Evolutionary conservation across 2,113 vertebrate genomes (phyloP), one percentile per base, ranked within the genome.

Genomic region (Genyomyrus donnyi): DNA sequence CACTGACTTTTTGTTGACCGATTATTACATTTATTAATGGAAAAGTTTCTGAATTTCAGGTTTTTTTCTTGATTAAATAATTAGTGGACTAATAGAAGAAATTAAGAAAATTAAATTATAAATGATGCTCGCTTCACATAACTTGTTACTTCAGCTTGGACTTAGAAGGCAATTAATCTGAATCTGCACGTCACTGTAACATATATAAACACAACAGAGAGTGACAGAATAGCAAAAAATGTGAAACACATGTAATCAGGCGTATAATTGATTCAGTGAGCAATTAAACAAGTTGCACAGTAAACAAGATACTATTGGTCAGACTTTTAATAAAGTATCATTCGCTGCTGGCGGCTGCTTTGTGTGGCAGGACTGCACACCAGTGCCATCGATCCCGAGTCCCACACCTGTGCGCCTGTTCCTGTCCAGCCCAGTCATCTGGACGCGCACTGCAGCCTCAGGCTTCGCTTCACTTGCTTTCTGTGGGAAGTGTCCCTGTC

Each of bases 201-300:
- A 92, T 93, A 94, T 90, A 91, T 88, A 91, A 90, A 90, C 88
- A 56, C 92, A 94, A 95, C 95, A 90, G 89, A 92, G 94, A 94
- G 92, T 95, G 95, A 94, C 95, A 95, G 92, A 92, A 93, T 95
- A 93, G 96, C 95, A 95, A 94, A 95, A 93, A 92, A 93, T 24
- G 88, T 86, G 52, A 88, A 92, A 93, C 48, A 91, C 27, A 80
- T 83, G 91, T 92, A 94, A 94, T 94, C 94, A 94, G 91, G 89
- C 93, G 91, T 90, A 91, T 92, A 93, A 94, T 94, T 93, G 93
- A 92, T 92, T 90, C 90, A 94, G 91, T 93, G 91, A 92, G 92
- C 92, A 95, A 95, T 95, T 95, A 94, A 91, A 91, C 89, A 88
- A 90, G 45, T 74, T 90, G 50, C 35, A 42, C 86, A 42, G 39